Conservation (phyloP, 2,113 vertebrate species). For the Centropristis striata region DNA sequence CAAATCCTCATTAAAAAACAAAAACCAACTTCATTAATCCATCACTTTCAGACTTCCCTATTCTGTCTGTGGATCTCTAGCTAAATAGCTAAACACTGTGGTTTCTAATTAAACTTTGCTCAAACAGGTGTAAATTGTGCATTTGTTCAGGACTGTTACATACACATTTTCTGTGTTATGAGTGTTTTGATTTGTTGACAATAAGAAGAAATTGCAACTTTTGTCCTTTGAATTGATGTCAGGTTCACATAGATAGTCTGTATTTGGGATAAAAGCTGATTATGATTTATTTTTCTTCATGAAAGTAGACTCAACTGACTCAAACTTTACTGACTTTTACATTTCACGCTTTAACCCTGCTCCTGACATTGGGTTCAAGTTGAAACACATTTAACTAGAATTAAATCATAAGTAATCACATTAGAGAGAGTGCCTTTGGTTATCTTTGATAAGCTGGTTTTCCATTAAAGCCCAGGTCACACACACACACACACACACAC, state of each 20-base stretch:
- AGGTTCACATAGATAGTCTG: not conserved
- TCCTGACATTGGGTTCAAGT: not conserved
- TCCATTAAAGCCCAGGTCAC: constrained; percentile 36
- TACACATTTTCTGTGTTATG: not conserved
- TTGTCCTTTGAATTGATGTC: no score
- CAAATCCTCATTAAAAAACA: no score
- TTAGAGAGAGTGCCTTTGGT: constrained; percentile 29
- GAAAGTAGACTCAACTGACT: not conserved
- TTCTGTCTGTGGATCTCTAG: no score
- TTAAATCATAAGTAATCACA: constrained; percentile 30
- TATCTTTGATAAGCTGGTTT: constrained; percentile 54
- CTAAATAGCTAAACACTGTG: not conserved
- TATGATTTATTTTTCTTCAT: not conserved
- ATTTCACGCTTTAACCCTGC: not conserved
- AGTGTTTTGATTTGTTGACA: not conserved
- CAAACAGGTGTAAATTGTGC: not conserved
- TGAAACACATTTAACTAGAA: constrained; percentile 8
- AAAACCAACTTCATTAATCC: no score
- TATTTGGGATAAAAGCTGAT: no score
- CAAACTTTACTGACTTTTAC: not conserved
- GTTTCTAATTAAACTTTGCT: not conserved
- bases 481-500: constrained; percentile 36
- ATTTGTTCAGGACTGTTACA: not conserved
- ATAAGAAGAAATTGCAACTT: no score
- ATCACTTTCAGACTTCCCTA: no score